Evolutionary conservation across 1,140 invertebrate genomes (phyloP).

Genomic region (Brachionus calyciflorus): DNA sequence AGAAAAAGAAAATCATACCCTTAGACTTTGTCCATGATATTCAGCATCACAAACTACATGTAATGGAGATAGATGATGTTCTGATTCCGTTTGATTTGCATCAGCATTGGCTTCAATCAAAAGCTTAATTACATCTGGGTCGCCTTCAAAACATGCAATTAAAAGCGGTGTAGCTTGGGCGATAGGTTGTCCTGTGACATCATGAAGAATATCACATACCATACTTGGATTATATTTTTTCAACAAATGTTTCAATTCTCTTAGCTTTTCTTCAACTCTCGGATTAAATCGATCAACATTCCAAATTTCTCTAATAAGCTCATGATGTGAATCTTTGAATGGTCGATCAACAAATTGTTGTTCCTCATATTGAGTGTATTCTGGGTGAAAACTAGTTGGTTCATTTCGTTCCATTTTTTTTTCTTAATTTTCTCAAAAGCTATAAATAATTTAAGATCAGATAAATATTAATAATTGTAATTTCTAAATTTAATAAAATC

Average conservation of each 20-base stretch:
- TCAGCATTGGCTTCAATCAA: slow-evolving; percentile 42
- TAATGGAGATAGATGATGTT: slow-evolving; percentile 47
- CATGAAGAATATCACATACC: slow-evolving; percentile 47
- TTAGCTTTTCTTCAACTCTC: slow-evolving; percentile 39
- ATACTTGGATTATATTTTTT: slow-evolving; percentile 38
- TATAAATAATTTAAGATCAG: not conserved
- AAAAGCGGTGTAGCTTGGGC: slow-evolving; percentile 46
- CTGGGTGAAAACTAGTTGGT: slow-evolving; percentile 1
- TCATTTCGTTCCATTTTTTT: not conserved
- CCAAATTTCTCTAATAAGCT: slow-evolving; percentile 45
- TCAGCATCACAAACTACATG: slow-evolving; percentile 47
- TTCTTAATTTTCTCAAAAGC: not conserved
- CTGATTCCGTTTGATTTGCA: slow-evolving; percentile 41
- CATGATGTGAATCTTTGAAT: slow-evolving; percentile 46
- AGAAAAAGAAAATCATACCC: slow-evolving; percentile 11
- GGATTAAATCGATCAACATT: slow-evolving; percentile 31
- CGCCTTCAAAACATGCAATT: slow-evolving; percentile 47
- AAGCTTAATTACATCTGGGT: slow-evolving; percentile 43
- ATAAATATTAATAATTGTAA: too few relatives aligned
- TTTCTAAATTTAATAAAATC: not conserved
- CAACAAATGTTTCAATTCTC: slow-evolving; percentile 17
- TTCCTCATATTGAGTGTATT: not conserved
- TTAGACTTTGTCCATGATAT: slow-evolving; percentile 46
- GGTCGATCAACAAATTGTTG: slow-evolving; percentile 26
- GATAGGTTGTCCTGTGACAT: slow-evolving; percentile 41